Percentiles rank a stretch among this genome's conserved stretches.
Conservation (phyloP, 2,113 vertebrate species). For the Neotoma lepida region DNA sequence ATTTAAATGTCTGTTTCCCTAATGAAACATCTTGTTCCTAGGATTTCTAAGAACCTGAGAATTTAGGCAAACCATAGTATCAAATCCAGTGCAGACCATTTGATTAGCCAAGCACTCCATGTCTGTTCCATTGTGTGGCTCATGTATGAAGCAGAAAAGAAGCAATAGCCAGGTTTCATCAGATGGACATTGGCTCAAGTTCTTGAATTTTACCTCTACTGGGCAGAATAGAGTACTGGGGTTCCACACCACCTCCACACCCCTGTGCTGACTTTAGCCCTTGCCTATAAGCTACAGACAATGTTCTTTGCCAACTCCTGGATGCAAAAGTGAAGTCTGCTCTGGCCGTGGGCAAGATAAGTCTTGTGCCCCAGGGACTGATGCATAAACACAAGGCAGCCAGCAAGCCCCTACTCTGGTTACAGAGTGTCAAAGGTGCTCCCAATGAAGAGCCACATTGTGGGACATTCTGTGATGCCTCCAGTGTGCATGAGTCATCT, state of each 20-base stretch:
- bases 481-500: not conserved
- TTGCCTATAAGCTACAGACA: not conserved
- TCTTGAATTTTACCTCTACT: not conserved
- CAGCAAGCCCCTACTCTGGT: not conserved
- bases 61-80: not conserved
- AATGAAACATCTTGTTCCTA: slow-evolving; percentile 4
- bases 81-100: slow-evolving; percentile 21
- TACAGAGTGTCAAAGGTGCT: not conserved
- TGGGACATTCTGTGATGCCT: not conserved
- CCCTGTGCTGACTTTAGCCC: not conserved
- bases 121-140: slow-evolving; percentile 17
- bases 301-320: not conserved
- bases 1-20: slow-evolving; percentile 37
- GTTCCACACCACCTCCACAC: not conserved
- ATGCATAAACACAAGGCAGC: not conserved
- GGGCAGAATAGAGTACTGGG: not conserved
- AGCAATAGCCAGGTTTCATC: not conserved
- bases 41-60: slow-evolving; percentile 48
- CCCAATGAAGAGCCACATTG: not conserved
- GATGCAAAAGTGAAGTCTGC: not conserved
- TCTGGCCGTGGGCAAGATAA: not conserved
- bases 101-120: not conserved
- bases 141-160: not conserved
- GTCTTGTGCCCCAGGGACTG: not conserved
- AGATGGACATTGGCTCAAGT: not conserved